These are phyloP conservation scores for Psophia crepitans DNA, from an alignment of 2,113 vertebrate species.

Conservation along the genomic window DNA sequence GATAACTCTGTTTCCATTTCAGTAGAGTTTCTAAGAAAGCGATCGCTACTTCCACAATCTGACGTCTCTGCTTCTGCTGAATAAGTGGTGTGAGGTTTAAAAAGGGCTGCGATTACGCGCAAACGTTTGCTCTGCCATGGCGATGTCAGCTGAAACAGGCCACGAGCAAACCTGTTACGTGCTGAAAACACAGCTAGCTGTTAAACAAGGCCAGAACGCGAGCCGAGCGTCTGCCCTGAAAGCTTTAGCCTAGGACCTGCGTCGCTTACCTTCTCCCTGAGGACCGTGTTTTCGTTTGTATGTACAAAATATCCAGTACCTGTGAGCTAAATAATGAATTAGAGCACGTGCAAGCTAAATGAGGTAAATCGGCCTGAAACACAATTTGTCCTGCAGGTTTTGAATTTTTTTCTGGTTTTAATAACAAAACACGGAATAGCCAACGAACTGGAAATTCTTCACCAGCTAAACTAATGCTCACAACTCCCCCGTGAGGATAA, in stretches of 20 bases:
- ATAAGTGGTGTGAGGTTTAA: background rate
- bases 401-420: background rate
- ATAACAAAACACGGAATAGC: background rate
- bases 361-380: background rate
- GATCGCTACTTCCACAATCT: background rate
- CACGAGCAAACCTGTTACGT: background rate
- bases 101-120: background rate
- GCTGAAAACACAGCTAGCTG: background rate
- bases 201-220: background rate
- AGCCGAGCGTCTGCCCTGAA: background rate
- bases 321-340: background rate
- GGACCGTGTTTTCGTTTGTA: background rate
- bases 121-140: background rate
- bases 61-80: background rate
- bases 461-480: background rate
- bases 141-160: background rate
- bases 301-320: background rate
- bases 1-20: constrained; percentile 18
- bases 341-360: background rate
- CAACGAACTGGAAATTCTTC: background rate
- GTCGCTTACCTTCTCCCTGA: background rate
- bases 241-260: background rate
- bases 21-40: background rate
- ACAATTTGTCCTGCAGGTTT: background rate
- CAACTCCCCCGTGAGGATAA: background rate